Conservation (phyloP, 2,113 vertebrate genomes). For the Eubucco bourcierii region DNA sequence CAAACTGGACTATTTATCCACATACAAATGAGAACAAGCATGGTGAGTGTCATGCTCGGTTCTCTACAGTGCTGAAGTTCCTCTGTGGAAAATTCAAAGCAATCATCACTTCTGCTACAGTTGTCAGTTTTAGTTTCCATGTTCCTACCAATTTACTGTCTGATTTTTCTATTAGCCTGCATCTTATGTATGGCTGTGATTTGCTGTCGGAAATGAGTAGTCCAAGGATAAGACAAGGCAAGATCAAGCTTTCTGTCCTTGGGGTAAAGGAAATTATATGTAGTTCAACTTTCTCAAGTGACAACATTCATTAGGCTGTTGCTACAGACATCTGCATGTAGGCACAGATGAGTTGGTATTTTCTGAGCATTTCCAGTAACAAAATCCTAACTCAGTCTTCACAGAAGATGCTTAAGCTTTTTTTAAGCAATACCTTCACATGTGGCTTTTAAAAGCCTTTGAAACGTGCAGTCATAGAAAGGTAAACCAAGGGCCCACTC, state of each 20-base stretch:
- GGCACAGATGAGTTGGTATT: background rate
- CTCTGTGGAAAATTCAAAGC: background rate
- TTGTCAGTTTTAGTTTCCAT: constrained; percentile 9
- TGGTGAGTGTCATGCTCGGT: background rate
- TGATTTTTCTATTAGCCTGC: background rate
- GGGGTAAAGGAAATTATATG: constrained; percentile 17
- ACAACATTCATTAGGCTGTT: constrained; percentile 23
- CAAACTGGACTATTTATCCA: background rate
- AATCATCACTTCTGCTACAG: constrained; percentile 8
- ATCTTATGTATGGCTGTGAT: background rate
- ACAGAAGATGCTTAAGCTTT: background rate
- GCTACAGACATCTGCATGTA: background rate
- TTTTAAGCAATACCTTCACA: background rate
- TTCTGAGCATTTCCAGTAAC: background rate
- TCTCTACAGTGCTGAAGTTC: background rate
- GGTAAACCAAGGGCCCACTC: background rate
- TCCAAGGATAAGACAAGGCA: constrained; percentile 22
- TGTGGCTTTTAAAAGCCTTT: background rate
- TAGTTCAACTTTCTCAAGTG: constrained; percentile 39
- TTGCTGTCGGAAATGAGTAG: background rate
- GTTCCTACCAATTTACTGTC: constrained; percentile 17
- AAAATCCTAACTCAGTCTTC: background rate
- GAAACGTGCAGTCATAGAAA: background rate
- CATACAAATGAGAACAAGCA: background rate
- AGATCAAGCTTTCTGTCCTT: constrained; percentile 37